Percentiles rank a stretch among this genome's conserved stretches.
These are phyloP conservation scores for Selene dorsalis DNA, from an alignment of 2,797 vertebrate species.

Conservation along the genomic window DNA sequence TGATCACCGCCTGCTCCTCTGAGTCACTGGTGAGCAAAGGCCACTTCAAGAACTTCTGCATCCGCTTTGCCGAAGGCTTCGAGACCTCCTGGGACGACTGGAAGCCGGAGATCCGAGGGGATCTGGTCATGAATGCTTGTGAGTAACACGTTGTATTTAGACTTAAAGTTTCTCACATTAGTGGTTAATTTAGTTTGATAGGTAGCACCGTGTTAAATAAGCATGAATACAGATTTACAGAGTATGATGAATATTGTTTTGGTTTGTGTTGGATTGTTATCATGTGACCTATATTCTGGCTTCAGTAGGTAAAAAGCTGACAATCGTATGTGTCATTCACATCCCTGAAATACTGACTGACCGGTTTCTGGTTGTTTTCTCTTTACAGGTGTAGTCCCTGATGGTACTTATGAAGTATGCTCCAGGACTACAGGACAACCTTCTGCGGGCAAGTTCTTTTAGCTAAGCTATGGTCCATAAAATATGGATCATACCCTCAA, in stretches of 20 bases:
- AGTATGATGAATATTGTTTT: too few species aligned
- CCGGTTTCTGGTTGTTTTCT: constrained; percentile 24
- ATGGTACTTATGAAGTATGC: constrained; percentile 99
- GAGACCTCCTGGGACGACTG: constrained; percentile 99
- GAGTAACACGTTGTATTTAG: constrained; percentile 74
- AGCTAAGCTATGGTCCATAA: constrained; percentile 29
- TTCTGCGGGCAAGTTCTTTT: constrained; percentile 88
- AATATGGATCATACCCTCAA: constrained; percentile 49
- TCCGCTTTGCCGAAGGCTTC: constrained; percentile 98
- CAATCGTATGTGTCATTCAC: too few species aligned
- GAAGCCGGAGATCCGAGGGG: constrained; percentile 95
- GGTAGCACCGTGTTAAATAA: too few species aligned
- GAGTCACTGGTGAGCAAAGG: constrained; percentile 99
- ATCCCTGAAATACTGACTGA: constrained; percentile 14
- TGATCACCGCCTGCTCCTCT: constrained; percentile 98
- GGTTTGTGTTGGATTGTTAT: background rate
- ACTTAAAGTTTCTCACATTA: background rate
- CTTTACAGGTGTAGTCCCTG: constrained; percentile 94
- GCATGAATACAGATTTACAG: too few species aligned
- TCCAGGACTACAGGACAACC: constrained; percentile 96
- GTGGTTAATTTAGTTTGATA: too few species aligned
- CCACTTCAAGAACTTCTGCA: constrained; percentile 99
- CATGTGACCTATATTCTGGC: constrained; percentile 3
- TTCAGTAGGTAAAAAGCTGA: background rate
- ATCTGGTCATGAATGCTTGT: constrained; percentile 99